Evolutionary conservation across 2,888 invertebrate species (phyloP), one percentile per base, ranked within the genome.

Genomic region (Himalopsyche tibetana): DNA sequence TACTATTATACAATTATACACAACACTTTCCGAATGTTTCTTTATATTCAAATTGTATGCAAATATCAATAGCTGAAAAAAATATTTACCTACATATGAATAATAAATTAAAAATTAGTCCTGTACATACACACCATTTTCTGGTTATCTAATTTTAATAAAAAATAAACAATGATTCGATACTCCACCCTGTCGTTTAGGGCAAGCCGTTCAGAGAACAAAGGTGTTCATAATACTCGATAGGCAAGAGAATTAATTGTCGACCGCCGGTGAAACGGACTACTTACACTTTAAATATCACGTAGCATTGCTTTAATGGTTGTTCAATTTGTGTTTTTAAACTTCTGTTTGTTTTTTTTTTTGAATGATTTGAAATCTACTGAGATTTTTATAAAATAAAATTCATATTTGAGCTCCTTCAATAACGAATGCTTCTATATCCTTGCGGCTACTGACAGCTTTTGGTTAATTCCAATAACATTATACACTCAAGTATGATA

Each of bases 171-270:
- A 51, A 15, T 8, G 4, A 51, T 51, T 15, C 15, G 51, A 63
- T 2, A 28, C 63, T 63, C 63, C 63, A 63, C 63, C 63, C 63
- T 15, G 28, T 19, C 63, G 63, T 63, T 63, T n/a, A 19, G 63
- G 63, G 63, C 63, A 63, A 19, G 19, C 28, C 19, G 28, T 19
- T 19, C 63, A 51, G 63, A 63, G 63, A 63, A 63, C 63, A 63
- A 63, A 63, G 63, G 63, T 63, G 63, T 63, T 63, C 63, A 63
- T 63, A 15, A 51, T 51, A 63, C 19, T 63, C 63, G 63, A 63
- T 63, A n/a, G 63, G 63, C 63, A 8, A 63, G 28, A 19, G 63
- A 63, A 63, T 63, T 63, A 63, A 63, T 63, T 63, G 63, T 63
- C 63, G 63, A 63, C 63, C 63, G 63, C 63, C 63, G 63, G 63